Percentiles rank a stretch among this genome's conserved stretches.
Evolutionary conservation across 2,113 vertebrate species (phyloP).

Genomic region (Craseonycteris thonglongyai): DNA sequence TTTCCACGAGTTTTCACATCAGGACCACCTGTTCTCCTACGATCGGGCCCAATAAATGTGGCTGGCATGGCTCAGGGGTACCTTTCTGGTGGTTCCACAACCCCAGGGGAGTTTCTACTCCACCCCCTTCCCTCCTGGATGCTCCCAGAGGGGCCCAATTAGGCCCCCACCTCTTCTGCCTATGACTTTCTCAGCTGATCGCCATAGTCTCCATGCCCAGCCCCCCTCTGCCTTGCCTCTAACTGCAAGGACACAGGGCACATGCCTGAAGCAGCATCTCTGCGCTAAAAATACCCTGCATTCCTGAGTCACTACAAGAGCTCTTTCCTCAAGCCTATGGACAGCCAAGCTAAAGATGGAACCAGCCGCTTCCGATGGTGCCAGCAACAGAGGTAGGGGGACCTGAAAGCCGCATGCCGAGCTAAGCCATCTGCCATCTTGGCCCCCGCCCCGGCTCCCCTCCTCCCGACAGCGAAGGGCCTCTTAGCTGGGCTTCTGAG

Average conservation of each 20-base stretch:
- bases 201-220: constrained; percentile 52
- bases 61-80: not conserved
- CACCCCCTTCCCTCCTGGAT: not conserved
- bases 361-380: constrained; percentile 76
- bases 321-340: constrained; percentile 70
- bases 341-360: constrained; percentile 78
- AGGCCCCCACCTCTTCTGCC: not conserved
- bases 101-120: not conserved
- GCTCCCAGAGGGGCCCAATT: not conserved
- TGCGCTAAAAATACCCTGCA: constrained; percentile 78
- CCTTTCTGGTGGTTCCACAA: not conserved
- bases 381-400: constrained; percentile 74
- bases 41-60: not conserved
- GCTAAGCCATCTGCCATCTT: constrained; percentile 81
- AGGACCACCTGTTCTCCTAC: not conserved
- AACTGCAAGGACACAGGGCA: constrained; percentile 56
- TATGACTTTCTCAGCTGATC: constrained; percentile 63
- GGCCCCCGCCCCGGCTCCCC: constrained; percentile 74
- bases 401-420: constrained; percentile 74
- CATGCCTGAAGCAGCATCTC: constrained; percentile 60
- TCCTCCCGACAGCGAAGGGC: constrained; percentile 74
- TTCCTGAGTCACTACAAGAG: constrained; percentile 77
- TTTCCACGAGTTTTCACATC: not conserved
- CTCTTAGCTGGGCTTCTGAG: constrained; percentile 67
- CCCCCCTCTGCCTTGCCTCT: constrained; percentile 56